phyloP scores from a whole-genome alignment of 2,888 invertebrate species.

The Flexamia atlantica region DNA sequence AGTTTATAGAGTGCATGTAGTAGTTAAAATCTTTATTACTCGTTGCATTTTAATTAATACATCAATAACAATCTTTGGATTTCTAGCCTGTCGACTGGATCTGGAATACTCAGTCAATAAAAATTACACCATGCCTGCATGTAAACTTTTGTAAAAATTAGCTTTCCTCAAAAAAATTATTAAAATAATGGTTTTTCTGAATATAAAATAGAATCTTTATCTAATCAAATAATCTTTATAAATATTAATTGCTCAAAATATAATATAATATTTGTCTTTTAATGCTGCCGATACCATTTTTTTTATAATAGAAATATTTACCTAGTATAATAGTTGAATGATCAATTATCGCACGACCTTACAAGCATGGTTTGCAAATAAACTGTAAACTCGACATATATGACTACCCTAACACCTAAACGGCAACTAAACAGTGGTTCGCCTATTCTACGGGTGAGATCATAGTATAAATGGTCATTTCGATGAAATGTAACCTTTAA shows the following conservation, averaged over 20 bases:
- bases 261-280: constrained; percentile 30
- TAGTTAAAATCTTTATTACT: neutral
- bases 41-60: neutral
- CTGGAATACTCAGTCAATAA: neutral
- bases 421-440: constrained; percentile 51
- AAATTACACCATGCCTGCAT: constrained; percentile 38
- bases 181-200: too few relatives aligned
- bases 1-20: neutral
- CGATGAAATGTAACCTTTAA: constrained; percentile 45
- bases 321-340: neutral
- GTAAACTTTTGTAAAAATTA: neutral
- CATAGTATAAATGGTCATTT: constrained; percentile 20
- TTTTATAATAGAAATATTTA: neutral
- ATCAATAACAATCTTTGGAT: constrained; percentile 44
- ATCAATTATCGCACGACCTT: constrained; percentile 2
- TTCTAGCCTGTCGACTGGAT: constrained; percentile 44
- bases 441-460: constrained; percentile 53
- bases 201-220: too few relatives aligned
- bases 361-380: constrained; percentile 57
- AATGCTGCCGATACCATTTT: neutral
- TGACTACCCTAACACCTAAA: constrained; percentile 54
- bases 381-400: constrained; percentile 44
- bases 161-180: too few relatives aligned
- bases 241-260: too few relatives aligned
- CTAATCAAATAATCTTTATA: too few relatives aligned